Base-by-base conservation (phyloP, 2,113 vertebrate genomes). In the Ia io region DNA sequence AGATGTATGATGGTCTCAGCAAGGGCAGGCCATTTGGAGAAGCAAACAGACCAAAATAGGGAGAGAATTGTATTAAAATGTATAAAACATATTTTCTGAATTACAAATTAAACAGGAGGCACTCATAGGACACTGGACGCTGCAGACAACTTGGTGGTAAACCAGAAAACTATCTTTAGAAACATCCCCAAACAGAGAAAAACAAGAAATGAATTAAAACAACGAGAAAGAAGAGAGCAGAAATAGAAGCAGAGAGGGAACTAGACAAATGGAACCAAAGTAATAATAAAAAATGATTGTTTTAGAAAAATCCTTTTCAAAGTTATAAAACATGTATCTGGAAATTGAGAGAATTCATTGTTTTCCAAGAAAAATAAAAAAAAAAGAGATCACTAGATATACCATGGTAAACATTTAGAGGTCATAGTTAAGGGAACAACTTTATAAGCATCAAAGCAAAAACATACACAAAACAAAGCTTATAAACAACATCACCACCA, bases 71-170 rank as follows among this genome's bases (percentile, higher is more conserved):
- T 77, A 40, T 76, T 88, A 90, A 92, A 95, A 79, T 49, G 28
- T 80, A 71, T 0, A 61, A 85, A 95, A 95, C n/a, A 67, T 88
- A 80, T 95, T 95, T 94, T 92, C n/a, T 87, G 30, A 95, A 82
- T 78, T 95, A 88, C 91, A 87, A 90, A 35, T 88, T 94, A 82
- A 91, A 59, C 12, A 71, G 35, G 37, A 91, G 32, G 42, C 47
- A 87, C 22, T 82, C 63, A 82, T 44, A 63, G 37, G 76, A 73
- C 32, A 84, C 35, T 30, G 35, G 40, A 93, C 4, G 70, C 16
- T 63, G 6, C 35, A 91, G 56, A 73, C 79, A 73, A 95, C 16
- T 35, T 32, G 8, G 18, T 59, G 85, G 49, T 94, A 74, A 94
- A 77, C 42, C 61, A 86, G 63, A 74, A 23, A 91, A 65, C 30